Base-by-base conservation (phyloP, 2,888 invertebrate genomes). In the Epiperipatus broadwayi region DNA sequence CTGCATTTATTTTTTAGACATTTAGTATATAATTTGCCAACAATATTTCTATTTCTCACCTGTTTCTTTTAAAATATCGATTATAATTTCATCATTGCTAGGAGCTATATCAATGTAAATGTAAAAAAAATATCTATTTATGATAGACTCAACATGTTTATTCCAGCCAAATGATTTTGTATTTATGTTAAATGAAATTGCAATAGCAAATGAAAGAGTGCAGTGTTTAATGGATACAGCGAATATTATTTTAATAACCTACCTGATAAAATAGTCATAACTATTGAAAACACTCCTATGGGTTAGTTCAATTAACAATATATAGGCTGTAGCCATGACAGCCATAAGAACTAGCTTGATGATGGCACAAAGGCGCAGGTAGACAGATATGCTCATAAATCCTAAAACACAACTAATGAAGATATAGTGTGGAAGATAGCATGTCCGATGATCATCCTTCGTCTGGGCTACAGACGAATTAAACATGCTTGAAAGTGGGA, bases 401-500 rank as follows among this genome's bases (percentile, higher is more conserved):
- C 79, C 78, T 47, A 87, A 67, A 38, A 81, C 72, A 50, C 83
- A 81, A 8, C 80, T 80, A 10, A 85, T 61, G 4, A 80, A 75
- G 29, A 85, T 76, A 59, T 87, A 89, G 41, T 84, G 74, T 0
- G 87, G 87, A 39, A 84, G 63, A 0, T 79, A 78, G 51, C 83
- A 83, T 14, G 74, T 73, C 35, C 80, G 66, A 55, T 84, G 81
- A 44, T 76, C 72, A 29, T 44, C 43, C 8, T 49, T 39, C 2
- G 56, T 53, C n/a, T n/a, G n/a, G n/a, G n/a, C n/a, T n/a, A 5
- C 51, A 52, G 12, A 31, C 4, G 21, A 38, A 36, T 40, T 40
- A 19, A 35, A 29, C 4, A 40, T 16, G 3, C 22, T 30, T 10
- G 16, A 35, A 10, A 32, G n/a, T 3, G 29, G 3, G n/a, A n/a